phyloP scores from a whole-genome alignment of 1,140 invertebrate genomes.

The Drosophila bocqueti region DNA sequence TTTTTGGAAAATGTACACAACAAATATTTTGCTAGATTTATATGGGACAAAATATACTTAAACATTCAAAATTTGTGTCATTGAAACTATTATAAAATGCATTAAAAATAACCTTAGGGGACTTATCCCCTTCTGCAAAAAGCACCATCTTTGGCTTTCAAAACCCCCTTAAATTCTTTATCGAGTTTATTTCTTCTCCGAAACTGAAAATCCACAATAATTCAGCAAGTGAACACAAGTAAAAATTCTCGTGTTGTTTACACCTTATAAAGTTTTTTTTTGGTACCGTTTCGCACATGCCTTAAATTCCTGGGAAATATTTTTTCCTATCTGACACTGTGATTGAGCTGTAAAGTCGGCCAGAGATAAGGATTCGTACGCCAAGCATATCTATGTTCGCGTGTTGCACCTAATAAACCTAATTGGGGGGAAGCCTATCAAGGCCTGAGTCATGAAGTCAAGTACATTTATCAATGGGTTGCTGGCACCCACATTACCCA shows the following conservation, averaged over 20 bases:
- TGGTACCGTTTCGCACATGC: neutral
- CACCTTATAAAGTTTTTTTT: neutral
- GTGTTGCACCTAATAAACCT: neutral
- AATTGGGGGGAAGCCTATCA: slow-evolving; percentile 18
- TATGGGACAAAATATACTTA: neutral
- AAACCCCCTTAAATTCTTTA: neutral
- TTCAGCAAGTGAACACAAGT: neutral
- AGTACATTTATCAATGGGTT: slow-evolving; percentile 26
- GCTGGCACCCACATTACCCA: neutral
- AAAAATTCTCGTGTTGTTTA: neutral
- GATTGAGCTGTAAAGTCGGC: neutral
- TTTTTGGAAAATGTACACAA: neutral
- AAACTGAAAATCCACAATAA: neutral
- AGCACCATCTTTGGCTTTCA: neutral
- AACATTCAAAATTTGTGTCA: neutral
- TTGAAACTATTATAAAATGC: neutral
- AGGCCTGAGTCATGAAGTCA: slow-evolving; percentile 12
- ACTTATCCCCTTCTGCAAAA: neutral
- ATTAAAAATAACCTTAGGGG: neutral
- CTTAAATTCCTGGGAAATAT: slow-evolving; percentile 5
- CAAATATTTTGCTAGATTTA: neutral
- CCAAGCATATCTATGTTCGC: slow-evolving; percentile 18
- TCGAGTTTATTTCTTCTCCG: neutral
- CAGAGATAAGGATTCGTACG: neutral
- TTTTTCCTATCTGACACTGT: neutral